These are phyloP conservation scores for Xestobium rufovillosum DNA, from an alignment of 2,888 invertebrate genomes.

Conservation along the genomic window DNA sequence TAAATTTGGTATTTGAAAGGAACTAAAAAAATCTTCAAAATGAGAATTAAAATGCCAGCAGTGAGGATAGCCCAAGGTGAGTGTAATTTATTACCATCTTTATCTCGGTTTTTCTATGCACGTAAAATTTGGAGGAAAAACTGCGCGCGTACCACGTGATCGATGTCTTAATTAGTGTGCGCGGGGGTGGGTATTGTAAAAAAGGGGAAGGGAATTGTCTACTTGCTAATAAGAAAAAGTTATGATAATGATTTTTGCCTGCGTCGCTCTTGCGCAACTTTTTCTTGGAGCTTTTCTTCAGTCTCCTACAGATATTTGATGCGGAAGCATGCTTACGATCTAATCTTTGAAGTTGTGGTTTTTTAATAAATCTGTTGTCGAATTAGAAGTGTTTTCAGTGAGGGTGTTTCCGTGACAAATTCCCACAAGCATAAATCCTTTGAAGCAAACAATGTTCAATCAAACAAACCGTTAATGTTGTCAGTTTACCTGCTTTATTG, in stretches of 20 bases:
- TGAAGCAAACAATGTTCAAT: no score
- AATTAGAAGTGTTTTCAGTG: no score
- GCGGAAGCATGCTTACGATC: conserved; percentile 24
- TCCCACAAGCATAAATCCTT: no score
- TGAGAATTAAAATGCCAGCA: conserved; percentile 97
- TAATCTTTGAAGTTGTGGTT: no score
- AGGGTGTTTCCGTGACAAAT: no score
- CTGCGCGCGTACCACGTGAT: conserved; percentile 32
- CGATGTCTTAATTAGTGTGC: conserved; percentile 34
- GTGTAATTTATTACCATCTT: conserved; percentile 31
- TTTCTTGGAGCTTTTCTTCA: conserved; percentile 31
- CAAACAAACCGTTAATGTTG: conserved; percentile 2
- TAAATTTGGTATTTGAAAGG: no score
- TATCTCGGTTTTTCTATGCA: background rate
- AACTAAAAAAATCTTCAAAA: conserved; percentile 59
- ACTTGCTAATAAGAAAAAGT: conserved; percentile 42
- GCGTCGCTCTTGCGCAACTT: conserved; percentile 40
- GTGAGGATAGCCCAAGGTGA: conserved; percentile 95
- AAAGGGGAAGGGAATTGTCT: conserved; percentile 41
- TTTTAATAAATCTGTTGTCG: no score
- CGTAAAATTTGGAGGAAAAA: conserved; percentile 10
- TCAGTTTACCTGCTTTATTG: conserved; percentile 7
- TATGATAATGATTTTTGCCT: conserved; percentile 43
- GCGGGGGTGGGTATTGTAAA: conserved; percentile 29
- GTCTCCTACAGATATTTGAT: conserved; percentile 27